Evolutionary conservation across 2,888 invertebrate genomes (phyloP).

Genomic region (Drosophila monieri): DNA sequence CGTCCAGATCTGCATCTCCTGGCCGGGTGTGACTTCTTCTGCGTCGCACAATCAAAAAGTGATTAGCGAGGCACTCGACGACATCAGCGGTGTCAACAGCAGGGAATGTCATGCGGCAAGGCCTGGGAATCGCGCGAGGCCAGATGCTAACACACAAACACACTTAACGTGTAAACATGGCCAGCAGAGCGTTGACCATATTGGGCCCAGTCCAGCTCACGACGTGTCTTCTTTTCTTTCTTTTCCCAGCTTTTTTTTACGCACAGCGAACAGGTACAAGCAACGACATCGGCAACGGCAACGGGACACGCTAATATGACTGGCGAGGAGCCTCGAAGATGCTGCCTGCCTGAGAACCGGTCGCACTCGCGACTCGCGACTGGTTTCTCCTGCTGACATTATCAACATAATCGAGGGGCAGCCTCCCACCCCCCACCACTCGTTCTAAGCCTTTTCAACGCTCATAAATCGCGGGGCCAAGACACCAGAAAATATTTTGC

Average conservation of each 20-base stretch:
- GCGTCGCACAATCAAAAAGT: constrained; percentile 73
- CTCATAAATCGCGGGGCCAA: constrained; percentile 74
- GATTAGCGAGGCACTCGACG: constrained; percentile 68
- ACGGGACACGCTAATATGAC: constrained; percentile 79
- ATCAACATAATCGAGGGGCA: constrained; percentile 75
- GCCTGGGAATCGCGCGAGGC: constrained; percentile 42
- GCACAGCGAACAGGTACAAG: constrained; percentile 57
- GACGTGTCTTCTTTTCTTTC: constrained; percentile 50
- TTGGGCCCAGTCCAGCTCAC: constrained; percentile 50
- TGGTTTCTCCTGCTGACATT: constrained; percentile 65
- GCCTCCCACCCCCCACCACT: neutral
- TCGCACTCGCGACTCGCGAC: constrained; percentile 25
- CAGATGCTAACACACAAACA: constrained; percentile 74
- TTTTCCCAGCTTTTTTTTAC: constrained; percentile 51
- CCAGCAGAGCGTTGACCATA: constrained; percentile 79
- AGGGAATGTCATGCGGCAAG: constrained; percentile 37
- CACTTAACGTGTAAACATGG: constrained; percentile 79
- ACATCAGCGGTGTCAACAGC: constrained; percentile 22
- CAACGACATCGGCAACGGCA: constrained; percentile 30
- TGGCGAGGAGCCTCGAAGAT: constrained; percentile 54
- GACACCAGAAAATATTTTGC: constrained; percentile 70
- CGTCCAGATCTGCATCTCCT: constrained; percentile 31
- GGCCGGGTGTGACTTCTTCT: constrained; percentile 43
- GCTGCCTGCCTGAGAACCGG: constrained; percentile 56
- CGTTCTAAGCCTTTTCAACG: constrained; percentile 78